Percentiles rank a stretch among this genome's conserved stretches.
These are phyloP conservation scores for Mirounga angustirostris DNA, from an alignment of 2,113 vertebrate species.

Conservation along the genomic window DNA sequence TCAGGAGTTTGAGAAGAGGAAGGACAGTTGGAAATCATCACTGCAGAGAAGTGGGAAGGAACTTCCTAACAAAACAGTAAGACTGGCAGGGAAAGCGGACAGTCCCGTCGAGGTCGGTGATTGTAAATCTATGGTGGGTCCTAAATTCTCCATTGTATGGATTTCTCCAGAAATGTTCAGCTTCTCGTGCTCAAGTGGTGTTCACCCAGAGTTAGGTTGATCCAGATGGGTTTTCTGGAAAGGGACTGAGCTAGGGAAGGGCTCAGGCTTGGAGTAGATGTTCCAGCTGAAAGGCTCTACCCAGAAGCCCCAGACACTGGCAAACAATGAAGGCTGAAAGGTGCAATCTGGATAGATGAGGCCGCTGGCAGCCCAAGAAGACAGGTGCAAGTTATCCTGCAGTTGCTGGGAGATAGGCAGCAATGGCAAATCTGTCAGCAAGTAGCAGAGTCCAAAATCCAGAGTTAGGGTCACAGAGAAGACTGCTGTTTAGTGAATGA, in stretches of 20 bases:
- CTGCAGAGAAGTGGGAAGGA: background rate
- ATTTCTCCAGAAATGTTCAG: background rate
- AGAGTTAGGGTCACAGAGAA: no score
- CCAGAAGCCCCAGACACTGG: background rate
- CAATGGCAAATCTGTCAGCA: no score
- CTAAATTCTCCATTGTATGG: background rate
- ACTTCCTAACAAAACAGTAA: background rate
- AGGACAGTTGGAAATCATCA: background rate
- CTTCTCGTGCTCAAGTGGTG: background rate
- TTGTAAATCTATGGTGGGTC: fast-evolving
- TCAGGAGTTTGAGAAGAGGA: background rate
- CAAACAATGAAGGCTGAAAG: background rate
- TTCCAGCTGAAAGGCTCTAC: background rate
- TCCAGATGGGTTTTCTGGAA: background rate
- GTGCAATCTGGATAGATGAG: background rate
- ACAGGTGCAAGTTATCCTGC: background rate
- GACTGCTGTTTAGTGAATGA: no score
- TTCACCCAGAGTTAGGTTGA: background rate
- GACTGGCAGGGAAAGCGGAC: background rate
- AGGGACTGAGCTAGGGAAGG: background rate
- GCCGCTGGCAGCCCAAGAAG: fast-evolving
- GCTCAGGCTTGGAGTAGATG: background rate
- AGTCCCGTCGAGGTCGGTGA: background rate
- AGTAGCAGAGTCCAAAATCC: no score
- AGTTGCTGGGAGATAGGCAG: no score